Evolutionary conservation across 2,113 vertebrate species (phyloP), one percentile per base, ranked within the genome.

Genomic region (Aphyosemion australe): DNA sequence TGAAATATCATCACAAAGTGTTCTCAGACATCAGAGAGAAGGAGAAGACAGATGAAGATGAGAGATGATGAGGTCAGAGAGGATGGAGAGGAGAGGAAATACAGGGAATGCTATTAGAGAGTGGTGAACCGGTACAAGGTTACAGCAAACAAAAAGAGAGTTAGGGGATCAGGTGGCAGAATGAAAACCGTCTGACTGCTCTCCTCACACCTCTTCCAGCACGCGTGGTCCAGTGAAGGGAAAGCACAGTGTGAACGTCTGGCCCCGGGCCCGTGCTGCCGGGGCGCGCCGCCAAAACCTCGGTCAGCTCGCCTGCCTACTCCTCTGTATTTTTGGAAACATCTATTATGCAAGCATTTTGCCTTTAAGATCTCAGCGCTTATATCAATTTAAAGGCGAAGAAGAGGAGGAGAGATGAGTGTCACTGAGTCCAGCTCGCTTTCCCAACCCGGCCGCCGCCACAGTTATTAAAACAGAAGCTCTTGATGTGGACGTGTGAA

Each of bases 251-350:
- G 65, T 84, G 88, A 80, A 60, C 5, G 55, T 32, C 66, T 90
- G 87, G 87, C 82, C 20, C 26, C 1, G 31, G 55, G 72, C 86
- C 85, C 82, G 43, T 42, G 50, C 63, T 18, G 53, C 63, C n/a
- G 51, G 49, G 83, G 88, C 70, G 18, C 26, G 1, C 77, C 11
- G 84, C 90, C 92, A 92, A 84, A 87, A 69, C 79, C 79, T 82
- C 48, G 37, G 87, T 80, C 86, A 83, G 82, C 62, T 8, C 60
- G 81, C 75, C 72, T 75, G 81, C 80, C 88, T 87, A 64, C 80
- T 87, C 78, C 34, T 62, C 87, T 83, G 69, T 88, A 91, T 91
- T 91, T 91, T 90, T 88, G 80, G 84, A 92, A 90, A 84, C 82
- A 87, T 78, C 87, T 76, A 92, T 89, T 90, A 92, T 76, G 76